These are phyloP conservation scores for Gymnothorax javanicus DNA, from an alignment of 2,797 vertebrate species.

Conservation along the genomic window DNA sequence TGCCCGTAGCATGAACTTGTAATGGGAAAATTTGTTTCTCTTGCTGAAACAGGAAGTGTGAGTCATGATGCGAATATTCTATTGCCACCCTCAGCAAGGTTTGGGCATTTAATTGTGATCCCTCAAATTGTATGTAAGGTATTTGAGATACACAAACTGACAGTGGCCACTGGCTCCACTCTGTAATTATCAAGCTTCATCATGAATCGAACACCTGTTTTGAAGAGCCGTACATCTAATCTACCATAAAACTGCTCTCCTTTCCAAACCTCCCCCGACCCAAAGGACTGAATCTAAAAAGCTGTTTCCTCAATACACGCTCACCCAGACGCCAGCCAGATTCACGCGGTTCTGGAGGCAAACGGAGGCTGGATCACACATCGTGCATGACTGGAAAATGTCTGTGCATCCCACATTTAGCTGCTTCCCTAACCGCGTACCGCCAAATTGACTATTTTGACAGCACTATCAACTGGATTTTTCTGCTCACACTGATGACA, in stretches of 20 bases:
- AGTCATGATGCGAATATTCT: no score
- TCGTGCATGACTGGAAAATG: background rate
- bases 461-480: background rate
- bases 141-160: no score
- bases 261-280: no score
- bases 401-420: background rate
- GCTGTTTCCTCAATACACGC: background rate
- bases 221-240: background rate
- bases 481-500: background rate
- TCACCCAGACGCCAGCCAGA: background rate
- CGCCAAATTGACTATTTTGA: background rate
- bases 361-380: background rate
- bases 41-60: no score
- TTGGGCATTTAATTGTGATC: no score
- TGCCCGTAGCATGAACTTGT: no score
- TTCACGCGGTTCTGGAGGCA: background rate
- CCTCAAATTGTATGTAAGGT: no score
- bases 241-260: background rate
- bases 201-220: background rate
- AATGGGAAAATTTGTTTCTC: no score
- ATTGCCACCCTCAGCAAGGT: no score
- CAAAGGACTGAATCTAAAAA: background rate
- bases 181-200: background rate
- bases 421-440: background rate
- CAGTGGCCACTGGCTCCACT: no score